Conservation (phyloP, 53 echinoderm and acorn worm species). For the Apostichopus leukothele region DNA sequence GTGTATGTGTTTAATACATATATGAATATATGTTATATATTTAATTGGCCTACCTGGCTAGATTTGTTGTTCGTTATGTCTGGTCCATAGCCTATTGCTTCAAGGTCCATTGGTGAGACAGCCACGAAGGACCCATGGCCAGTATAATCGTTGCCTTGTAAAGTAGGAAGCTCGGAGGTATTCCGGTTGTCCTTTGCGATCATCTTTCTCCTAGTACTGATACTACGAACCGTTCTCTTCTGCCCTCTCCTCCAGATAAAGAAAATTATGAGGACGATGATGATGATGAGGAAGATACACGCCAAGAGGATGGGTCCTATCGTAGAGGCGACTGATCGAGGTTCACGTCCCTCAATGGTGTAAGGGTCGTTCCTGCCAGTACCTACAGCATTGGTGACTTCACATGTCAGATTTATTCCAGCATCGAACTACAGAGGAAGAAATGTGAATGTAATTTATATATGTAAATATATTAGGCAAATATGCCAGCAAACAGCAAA, state of each 20-base stretch:
- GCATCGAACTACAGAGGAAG: constrained; percentile 29
- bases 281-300: constrained; percentile 55
- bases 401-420: constrained; percentile 49
- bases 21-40: no score
- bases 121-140: constrained; percentile 40
- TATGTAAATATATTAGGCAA: no score
- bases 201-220: constrained; percentile 52
- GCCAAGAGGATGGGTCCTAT: constrained; percentile 61
- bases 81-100: constrained; percentile 71
- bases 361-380: not conserved
- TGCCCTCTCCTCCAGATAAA: constrained; percentile 64
- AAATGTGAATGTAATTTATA: not conserved
- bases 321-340: constrained; percentile 52
- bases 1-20: no score
- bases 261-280: constrained; percentile 54
- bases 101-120: constrained; percentile 60
- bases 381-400: constrained; percentile 58
- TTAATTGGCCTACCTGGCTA: not conserved
- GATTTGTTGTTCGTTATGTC: constrained; percentile 18
- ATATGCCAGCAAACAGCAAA: no score
- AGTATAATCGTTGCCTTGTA: not conserved
- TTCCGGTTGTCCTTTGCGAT: constrained; percentile 23
- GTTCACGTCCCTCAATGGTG: constrained; percentile 27
- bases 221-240: constrained; percentile 53
- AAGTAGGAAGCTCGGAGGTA: constrained; percentile 36